Conservation (phyloP, 2,888 invertebrate genomes). For the Amphipoea oculea region DNA sequence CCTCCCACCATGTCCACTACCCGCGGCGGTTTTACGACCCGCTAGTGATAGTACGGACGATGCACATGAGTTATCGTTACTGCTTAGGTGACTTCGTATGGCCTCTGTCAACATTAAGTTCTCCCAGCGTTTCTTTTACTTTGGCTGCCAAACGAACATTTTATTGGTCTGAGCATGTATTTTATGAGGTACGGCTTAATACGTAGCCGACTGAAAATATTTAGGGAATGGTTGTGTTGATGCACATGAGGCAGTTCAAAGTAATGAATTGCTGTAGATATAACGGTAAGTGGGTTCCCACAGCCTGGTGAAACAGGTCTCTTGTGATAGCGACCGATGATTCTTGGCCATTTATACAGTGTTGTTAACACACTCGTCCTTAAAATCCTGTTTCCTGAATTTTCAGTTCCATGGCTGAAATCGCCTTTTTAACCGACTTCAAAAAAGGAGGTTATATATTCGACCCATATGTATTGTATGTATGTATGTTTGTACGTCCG, state of each 20-base stretch:
- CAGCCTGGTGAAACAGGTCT: too few relatives aligned
- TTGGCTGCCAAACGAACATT: conserved; percentile 61
- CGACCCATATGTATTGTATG: too few relatives aligned
- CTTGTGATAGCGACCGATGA: neutral
- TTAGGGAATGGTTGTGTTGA: conserved; percentile 9
- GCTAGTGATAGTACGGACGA: conserved; percentile 78
- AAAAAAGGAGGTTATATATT: too few relatives aligned
- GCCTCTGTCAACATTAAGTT: conserved; percentile 68
- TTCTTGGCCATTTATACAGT: neutral
- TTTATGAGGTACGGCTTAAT: conserved; percentile 52
- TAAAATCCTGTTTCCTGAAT: neutral
- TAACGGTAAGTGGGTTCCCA: too few relatives aligned
- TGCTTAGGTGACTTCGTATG: conserved; percentile 76
- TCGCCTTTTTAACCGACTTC: too few relatives aligned
- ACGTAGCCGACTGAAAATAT: conserved; percentile 22
- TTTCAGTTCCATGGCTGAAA: neutral
- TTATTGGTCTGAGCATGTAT: conserved; percentile 53
- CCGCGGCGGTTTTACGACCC: conserved; percentile 76
- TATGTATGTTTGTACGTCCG: too few relatives aligned
- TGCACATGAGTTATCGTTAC: conserved; percentile 79
- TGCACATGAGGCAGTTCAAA: conserved; percentile 6
- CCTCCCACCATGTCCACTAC: conserved; percentile 42
- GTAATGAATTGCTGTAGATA: neutral
- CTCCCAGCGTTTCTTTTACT: conserved; percentile 56
- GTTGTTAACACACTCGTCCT: too few relatives aligned